phyloP scores from a whole-genome alignment of 2,797 vertebrate genomes.

The Rhyacichthys aspro region DNA sequence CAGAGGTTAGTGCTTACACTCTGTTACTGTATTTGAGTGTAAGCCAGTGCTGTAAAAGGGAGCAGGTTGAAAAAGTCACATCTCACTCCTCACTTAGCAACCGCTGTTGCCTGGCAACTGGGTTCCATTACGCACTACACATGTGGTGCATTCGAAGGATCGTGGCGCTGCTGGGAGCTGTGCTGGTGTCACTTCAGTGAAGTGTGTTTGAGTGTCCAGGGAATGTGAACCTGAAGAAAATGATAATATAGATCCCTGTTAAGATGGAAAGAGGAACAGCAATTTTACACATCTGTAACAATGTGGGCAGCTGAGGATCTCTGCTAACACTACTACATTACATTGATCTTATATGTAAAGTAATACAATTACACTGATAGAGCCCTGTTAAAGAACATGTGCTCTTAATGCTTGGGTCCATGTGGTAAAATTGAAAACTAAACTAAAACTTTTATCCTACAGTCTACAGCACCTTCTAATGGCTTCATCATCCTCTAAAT shows the following conservation, averaged over 20 bases:
- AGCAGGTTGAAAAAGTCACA: conserved; percentile 65
- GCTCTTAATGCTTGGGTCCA: no score
- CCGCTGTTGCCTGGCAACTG: conserved; percentile 81
- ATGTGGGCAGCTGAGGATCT: no score
- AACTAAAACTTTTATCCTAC: no score
- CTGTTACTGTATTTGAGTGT: conserved; percentile 29
- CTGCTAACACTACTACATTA: no score
- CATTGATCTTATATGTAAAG: no score
- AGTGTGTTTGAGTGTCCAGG: conserved; percentile 5
- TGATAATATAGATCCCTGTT: background rate
- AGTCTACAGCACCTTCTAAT: no score
- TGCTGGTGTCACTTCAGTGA: conserved; percentile 1
- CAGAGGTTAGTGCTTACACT: background rate
- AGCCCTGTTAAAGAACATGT: no score
- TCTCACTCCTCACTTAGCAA: conserved; percentile 76
- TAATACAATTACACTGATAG: no score
- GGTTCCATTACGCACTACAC: conserved; percentile 54
- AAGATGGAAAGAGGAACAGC: no score
- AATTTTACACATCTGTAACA: no score
- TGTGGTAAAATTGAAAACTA: no score
- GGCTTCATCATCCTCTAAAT: no score
- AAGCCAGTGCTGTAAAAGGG: conserved; percentile 53
- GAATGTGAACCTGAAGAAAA: background rate
- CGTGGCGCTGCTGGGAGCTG: conserved; percentile 16
- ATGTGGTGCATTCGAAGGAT: conserved; percentile 60